phyloP scores from a whole-genome alignment of 2,888 invertebrate species.

The Dexiosoma caninum region DNA sequence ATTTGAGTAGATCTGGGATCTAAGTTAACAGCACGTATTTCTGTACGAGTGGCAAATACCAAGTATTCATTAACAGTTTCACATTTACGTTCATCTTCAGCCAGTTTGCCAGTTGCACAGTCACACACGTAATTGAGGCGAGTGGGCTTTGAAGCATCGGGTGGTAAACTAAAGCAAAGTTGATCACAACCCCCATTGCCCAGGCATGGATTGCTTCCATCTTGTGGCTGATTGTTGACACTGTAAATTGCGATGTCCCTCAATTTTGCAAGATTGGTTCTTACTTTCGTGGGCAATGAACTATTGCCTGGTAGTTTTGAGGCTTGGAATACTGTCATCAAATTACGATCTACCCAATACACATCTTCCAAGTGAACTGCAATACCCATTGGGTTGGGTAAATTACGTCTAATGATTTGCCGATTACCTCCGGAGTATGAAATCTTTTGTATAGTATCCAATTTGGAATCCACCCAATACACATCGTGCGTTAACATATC shows the following conservation, averaged over 20 bases:
- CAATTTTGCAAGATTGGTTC: slow-evolving; percentile 90
- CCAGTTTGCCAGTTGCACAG: slow-evolving; percentile 92
- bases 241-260: slow-evolving; percentile 96
- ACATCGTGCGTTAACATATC: slow-evolving; percentile 96
- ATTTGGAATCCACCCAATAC: slow-evolving; percentile 97
- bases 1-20: slow-evolving; percentile 88
- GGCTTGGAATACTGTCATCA: slow-evolving; percentile 89
- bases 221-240: slow-evolving; percentile 89
- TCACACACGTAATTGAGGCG: slow-evolving; percentile 85
- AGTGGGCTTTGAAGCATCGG: slow-evolving; percentile 79
- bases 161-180: slow-evolving; percentile 95
- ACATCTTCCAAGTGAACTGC: slow-evolving; percentile 90
- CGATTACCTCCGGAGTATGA: slow-evolving; percentile 88
- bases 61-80: slow-evolving; percentile 91
- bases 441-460: slow-evolving; percentile 96
- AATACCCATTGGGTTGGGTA: slow-evolving; percentile 96
- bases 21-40: slow-evolving; percentile 93
- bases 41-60: slow-evolving; percentile 95
- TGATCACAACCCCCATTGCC: slow-evolving; percentile 94
- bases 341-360: slow-evolving; percentile 96
- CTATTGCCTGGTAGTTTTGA: slow-evolving; percentile 87
- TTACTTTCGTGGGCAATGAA: slow-evolving; percentile 84
- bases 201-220: slow-evolving; percentile 88
- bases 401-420: slow-evolving; percentile 89
- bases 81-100: slow-evolving; percentile 84